A percentile compares a stretch with the other conserved stretches of the same genome.
phyloP scores from a whole-genome alignment of 2,113 vertebrate species.

The Zosterops lateralis region DNA sequence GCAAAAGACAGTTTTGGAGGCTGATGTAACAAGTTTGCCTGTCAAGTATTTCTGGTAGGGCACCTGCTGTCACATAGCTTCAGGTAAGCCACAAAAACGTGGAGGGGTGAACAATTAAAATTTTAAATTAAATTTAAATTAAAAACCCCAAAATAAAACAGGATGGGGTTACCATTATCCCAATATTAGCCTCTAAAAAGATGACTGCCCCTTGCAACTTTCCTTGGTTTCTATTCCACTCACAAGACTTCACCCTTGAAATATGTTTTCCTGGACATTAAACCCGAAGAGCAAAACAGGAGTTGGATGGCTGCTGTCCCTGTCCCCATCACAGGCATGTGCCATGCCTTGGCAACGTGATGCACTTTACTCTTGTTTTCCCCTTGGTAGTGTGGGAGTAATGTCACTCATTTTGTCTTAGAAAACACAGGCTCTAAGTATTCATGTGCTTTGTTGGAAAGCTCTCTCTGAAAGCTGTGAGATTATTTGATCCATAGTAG shows the following conservation, averaged over 20 bases:
- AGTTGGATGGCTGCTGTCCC: background rate
- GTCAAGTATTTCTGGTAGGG: background rate
- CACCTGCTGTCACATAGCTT: background rate
- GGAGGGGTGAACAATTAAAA: background rate
- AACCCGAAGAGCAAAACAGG: background rate
- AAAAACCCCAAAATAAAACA: background rate
- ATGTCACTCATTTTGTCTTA: background rate
- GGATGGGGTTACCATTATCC: background rate
- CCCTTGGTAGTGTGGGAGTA: background rate
- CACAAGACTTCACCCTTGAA: background rate
- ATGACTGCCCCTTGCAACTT: background rate
- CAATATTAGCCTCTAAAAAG: background rate
- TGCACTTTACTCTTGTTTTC: background rate
- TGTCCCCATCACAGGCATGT: accelerated
- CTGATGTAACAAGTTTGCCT: background rate
- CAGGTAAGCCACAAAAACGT: background rate
- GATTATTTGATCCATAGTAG: background rate
- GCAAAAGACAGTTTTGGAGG: background rate
- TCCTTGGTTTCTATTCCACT: background rate
- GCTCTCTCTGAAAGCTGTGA: background rate
- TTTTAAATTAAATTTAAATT: background rate
- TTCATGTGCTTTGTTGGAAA: background rate
- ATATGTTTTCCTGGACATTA: background rate
- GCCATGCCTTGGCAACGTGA: accelerated
- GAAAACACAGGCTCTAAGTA: background rate